Percentiles rank a stretch among this genome's conserved stretches.
phyloP scores from a whole-genome alignment of 2,113 vertebrate genomes.

The Pitta sordida region DNA sequence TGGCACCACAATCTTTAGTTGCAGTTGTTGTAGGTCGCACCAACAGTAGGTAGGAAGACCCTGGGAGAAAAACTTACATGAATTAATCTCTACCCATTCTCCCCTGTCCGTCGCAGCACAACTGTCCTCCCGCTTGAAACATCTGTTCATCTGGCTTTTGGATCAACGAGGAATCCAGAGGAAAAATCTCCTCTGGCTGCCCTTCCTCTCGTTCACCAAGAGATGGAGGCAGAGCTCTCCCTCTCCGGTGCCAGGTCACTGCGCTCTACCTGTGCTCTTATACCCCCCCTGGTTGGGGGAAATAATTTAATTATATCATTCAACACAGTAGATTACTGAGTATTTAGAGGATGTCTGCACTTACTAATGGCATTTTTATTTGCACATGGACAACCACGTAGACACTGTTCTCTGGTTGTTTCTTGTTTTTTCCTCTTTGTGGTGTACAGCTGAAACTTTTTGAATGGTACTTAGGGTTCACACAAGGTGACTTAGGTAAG shows the following conservation, averaged over 20 bases:
- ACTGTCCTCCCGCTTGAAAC: not conserved
- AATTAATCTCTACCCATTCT: fast-evolving
- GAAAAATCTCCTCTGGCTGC: not conserved
- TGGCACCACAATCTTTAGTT: not conserved
- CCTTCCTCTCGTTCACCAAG: not conserved
- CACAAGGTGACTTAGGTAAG: not conserved
- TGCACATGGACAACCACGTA: not conserved
- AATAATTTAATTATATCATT: not conserved
- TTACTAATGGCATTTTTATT: not conserved
- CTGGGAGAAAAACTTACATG: not conserved
- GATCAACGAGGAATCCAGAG: not conserved
- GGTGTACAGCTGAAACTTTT: not conserved
- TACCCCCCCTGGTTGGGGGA: not conserved
- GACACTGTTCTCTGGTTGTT: fast-evolving
- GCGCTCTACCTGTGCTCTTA: fast-evolving
- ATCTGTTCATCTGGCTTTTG: not conserved
- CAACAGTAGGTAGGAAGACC: not conserved
- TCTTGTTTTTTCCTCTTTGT: not conserved
- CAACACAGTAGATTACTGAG: not conserved
- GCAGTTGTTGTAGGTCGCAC: not conserved
- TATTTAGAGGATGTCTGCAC: not conserved
- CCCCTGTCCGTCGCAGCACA: not conserved
- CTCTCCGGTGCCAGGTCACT: fast-evolving
- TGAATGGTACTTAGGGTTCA: no score
- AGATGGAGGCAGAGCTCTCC: constrained; percentile 50